Evolutionary conservation across 2,113 vertebrate species (phyloP).

Genomic region (Lasiurus borealis): DNA sequence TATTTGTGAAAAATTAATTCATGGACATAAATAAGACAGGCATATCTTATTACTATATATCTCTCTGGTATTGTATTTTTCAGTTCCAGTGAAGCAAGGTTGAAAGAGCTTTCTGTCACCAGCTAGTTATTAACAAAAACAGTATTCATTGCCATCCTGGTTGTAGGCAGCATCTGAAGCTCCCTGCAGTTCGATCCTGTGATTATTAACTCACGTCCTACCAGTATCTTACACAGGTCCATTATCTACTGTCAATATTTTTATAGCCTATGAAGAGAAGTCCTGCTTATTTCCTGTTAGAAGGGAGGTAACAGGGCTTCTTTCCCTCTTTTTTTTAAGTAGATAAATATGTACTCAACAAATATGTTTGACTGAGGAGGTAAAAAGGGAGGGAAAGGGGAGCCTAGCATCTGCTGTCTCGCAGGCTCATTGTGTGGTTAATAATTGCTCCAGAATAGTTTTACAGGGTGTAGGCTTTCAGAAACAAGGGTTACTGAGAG

Average conservation of each 20-base stretch:
- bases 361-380: constrained; percentile 78
- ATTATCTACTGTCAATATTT: constrained; percentile 90
- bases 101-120: constrained; percentile 74
- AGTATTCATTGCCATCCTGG: constrained; percentile 31
- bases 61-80: constrained; percentile 52
- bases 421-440: constrained; percentile 68
- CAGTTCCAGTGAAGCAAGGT: constrained; percentile 51
- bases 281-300: constrained; percentile 82
- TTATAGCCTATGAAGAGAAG: constrained; percentile 79
- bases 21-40: constrained; percentile 44
- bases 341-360: constrained; percentile 85
- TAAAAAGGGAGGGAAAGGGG: constrained; percentile 63
- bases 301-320: constrained; percentile 72
- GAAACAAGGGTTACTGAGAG: constrained; percentile 45
- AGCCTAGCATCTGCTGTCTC: constrained; percentile 81
- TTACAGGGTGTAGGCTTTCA: constrained; percentile 80
- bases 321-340: constrained; percentile 58
- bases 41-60: constrained; percentile 19
- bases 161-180: constrained; percentile 45
- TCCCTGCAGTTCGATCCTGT: constrained; percentile 60
- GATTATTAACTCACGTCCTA: constrained; percentile 75
- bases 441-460: constrained; percentile 82
- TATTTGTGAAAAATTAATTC: constrained; percentile 59
- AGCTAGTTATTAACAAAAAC: constrained; percentile 82
- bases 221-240: constrained; percentile 73